Conservation (phyloP, 2,888 invertebrate genomes). For the Dolichomitus sp. region DNA sequence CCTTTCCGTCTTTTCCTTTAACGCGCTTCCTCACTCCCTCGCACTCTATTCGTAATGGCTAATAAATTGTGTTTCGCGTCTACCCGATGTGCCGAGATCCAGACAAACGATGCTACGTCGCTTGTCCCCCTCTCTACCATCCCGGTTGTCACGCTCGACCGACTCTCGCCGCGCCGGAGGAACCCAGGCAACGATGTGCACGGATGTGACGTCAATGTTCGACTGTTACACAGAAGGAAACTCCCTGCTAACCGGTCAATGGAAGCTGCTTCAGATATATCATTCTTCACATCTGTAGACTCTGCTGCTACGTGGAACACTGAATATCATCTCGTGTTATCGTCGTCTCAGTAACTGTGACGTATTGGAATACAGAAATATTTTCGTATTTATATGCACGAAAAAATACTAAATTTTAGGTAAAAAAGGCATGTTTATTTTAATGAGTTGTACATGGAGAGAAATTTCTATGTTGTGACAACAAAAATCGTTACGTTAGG, state of each 20-base stretch:
- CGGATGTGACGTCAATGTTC: constrained; percentile 22
- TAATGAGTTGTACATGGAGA: no score
- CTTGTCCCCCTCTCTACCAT: constrained; percentile 26
- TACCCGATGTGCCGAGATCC: constrained; percentile 68
- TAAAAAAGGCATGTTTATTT: no score
- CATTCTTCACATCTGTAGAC: constrained; percentile 2
- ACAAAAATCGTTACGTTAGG: no score
- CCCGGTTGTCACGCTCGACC: constrained; percentile 15
- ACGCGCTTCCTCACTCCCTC: constrained; percentile 47
- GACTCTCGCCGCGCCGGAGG: constrained; percentile 9
- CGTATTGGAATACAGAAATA: no score
- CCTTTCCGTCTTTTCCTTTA: constrained; percentile 39
- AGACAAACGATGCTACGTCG: constrained; percentile 73
- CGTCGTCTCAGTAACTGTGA: no score
- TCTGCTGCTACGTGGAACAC: background rate
- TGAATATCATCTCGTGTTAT: background rate
- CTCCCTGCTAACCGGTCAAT: background rate
- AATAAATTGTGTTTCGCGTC: constrained; percentile 76
- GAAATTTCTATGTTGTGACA: no score
- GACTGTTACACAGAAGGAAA: constrained; percentile 6
- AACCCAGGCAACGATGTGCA: constrained; percentile 10
- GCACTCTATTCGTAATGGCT: constrained; percentile 73
- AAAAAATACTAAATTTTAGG: no score
- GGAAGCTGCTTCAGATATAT: background rate
- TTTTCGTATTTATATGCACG: no score